Percentiles rank a stretch among this genome's conserved stretches.
These are phyloP conservation scores for Sinella curviseta DNA, from an alignment of 1,140 invertebrate species.

Conservation along the genomic window DNA sequence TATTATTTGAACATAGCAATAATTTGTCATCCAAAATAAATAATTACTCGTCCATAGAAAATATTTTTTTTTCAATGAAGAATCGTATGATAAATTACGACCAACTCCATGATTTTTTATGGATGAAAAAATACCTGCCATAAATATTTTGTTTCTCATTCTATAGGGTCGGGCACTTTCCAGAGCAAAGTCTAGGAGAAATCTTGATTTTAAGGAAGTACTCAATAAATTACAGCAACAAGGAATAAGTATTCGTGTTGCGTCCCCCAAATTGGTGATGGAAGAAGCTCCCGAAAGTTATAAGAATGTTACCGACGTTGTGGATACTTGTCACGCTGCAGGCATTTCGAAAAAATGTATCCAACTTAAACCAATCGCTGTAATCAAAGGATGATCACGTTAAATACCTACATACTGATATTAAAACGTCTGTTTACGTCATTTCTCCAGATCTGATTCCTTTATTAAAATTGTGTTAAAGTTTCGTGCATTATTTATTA, in stretches of 20 bases:
- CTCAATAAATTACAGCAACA: constrained; percentile 78
- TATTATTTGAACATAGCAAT: no score
- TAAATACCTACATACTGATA: not conserved
- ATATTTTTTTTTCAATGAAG: no score
- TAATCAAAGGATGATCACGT: constrained; percentile 84
- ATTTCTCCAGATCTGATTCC: not conserved
- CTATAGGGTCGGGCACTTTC: constrained; percentile 91
- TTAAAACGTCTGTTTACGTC: not conserved
- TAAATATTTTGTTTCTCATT: not conserved
- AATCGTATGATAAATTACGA: no score
- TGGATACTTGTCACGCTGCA: constrained; percentile 95
- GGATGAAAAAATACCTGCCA: no score
- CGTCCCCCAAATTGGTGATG: constrained; percentile 99
- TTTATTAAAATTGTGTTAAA: not conserved
- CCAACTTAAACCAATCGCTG: constrained; percentile 95
- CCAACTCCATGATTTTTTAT: no score
- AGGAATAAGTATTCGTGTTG: constrained; percentile 97
- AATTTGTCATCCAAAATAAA: no score
- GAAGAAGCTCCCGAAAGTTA: constrained; percentile 99
- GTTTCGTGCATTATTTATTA: no score
- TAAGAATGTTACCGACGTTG: constrained; percentile 99
- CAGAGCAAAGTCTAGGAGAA: constrained; percentile 93
- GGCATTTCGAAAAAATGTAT: constrained; percentile 98
- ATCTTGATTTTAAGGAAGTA: constrained; percentile 91
- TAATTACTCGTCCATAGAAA: no score